These are phyloP conservation scores for Pseudomugil gertrudae DNA, from an alignment of 2,797 vertebrate genomes.

Conservation along the genomic window DNA sequence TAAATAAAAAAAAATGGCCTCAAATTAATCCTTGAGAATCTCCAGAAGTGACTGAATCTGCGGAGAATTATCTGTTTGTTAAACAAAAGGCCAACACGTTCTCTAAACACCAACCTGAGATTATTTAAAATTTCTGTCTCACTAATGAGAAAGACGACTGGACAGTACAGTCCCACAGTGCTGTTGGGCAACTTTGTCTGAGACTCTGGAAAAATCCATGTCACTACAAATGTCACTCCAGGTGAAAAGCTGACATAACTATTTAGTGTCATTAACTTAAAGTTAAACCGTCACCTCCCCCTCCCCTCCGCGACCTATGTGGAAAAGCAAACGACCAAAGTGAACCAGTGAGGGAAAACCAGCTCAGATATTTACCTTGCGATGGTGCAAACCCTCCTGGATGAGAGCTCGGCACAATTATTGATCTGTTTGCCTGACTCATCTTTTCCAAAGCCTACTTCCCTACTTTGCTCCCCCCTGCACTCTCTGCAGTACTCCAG, in stretches of 20 bases:
- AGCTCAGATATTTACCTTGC: conserved; percentile 6
- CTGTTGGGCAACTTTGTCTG: neutral
- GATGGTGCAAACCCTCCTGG: conserved; percentile 19
- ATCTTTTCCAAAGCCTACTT: conserved; percentile 60
- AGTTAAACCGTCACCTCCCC: conserved; percentile 29
- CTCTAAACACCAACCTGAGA: no score
- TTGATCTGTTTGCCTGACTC: conserved; percentile 57
- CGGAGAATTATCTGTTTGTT: no score
- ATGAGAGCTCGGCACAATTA: conserved; percentile 21
- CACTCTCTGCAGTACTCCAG: conserved; percentile 64
- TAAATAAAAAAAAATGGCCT: neutral
- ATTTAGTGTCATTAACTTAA: conserved; percentile 17
- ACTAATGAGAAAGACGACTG: neutral
- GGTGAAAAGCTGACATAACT: neutral
- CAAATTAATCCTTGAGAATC: neutral
- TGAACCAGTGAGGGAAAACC: conserved; percentile 13
- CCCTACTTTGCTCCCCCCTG: conserved; percentile 31
- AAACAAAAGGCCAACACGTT: no score
- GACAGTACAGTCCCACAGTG: neutral
- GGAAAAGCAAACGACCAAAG: conserved; percentile 24
- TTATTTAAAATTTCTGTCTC: no score
- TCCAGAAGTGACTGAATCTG: no score
- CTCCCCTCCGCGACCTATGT: conserved; percentile 15
- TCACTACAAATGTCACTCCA: neutral
- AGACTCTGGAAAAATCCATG: neutral